Evolutionary conservation across 2,888 invertebrate species (phyloP), one percentile per base, ranked within the genome.

Genomic region (Atethmia centrago): DNA sequence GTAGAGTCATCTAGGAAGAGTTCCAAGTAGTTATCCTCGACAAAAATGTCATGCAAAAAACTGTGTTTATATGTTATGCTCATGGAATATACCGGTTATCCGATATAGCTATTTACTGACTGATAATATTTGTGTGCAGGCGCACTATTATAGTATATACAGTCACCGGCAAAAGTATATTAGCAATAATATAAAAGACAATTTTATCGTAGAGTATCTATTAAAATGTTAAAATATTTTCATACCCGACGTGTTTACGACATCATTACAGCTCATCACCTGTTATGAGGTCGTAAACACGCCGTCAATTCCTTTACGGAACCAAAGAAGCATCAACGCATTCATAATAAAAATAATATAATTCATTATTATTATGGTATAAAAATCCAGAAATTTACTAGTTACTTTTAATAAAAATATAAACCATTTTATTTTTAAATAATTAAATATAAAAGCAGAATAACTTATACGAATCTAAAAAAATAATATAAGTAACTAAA

Each of bases 1-100:
- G 49, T 82, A 76, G 75, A 79, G 74, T 83, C 82, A 83, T 85
- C 81, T 85, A 92, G 91, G 90, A 92, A 92, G 90, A 89, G 79
- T 82, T 82, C 77, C 67, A 80, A 90, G 90, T 76, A 47, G 93
- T 92, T 92, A 87, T 90, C 91, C 90, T 92, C 90, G 90, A 85
- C 82, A 86, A 90, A 90, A 89, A 89, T 87, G 84, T 86, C 64
- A 84, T 87, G 88, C 87, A 90, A 90, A 90, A 82, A 80, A 68
- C 49, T 63, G 62, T 77, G 63, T 68, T 40, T 56, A 21, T 25
- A 58, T 66, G 53, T 63, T 58, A 70, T 70, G 69, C 75, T 82
- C 87, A 83, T 81, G 63, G 65, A 68, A 70, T 58, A 53, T 69
- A 77, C 74, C 71, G 82, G 84, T 82, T 84, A 62, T 68, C 59